Percentiles rank a stretch among this genome's conserved stretches.
Evolutionary conservation across 2,888 invertebrate genomes (phyloP).

Genomic region (Tetragnatha montana): DNA sequence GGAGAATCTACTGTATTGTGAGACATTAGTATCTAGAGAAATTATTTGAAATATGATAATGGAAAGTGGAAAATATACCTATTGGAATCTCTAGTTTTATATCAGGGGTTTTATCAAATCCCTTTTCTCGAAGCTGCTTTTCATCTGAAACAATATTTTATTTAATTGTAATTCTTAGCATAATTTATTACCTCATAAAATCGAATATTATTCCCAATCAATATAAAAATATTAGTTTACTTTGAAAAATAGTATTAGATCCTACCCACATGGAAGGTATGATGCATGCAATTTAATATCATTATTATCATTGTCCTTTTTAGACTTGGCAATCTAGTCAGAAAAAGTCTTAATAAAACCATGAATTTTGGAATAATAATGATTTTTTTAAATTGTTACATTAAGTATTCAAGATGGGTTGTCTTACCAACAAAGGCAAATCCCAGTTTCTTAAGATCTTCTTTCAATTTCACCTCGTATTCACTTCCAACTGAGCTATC

Average conservation of each 20-base stretch:
- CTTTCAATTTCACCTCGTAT: constrained; percentile 86
- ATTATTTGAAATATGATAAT: too few species aligned
- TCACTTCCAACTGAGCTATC: constrained; percentile 87
- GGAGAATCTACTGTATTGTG: too few species aligned
- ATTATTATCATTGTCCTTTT: too few species aligned
- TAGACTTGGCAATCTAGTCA: too few species aligned
- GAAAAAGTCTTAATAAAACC: too few species aligned
- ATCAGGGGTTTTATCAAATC: constrained; percentile 97
- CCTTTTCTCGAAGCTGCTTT: constrained; percentile 85
- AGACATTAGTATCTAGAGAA: too few species aligned
- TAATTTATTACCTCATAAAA: constrained; percentile 10
- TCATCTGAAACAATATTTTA: constrained; percentile 81
- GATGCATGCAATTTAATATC: too few species aligned
- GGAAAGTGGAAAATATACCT: too few species aligned
- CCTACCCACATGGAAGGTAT: too few species aligned
- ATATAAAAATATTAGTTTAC: background rate
- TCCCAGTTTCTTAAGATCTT: constrained; percentile 80
- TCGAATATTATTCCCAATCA: background rate
- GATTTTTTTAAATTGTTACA: too few species aligned
- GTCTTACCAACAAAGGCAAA: constrained; percentile 78
- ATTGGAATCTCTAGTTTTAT: constrained; percentile 92
- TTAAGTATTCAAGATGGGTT: background rate
- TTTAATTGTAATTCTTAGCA: background rate
- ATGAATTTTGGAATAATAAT: too few species aligned
- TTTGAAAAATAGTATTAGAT: background rate